Evolutionary conservation across 2,113 vertebrate genomes (phyloP), one percentile per base, ranked within the genome.

Genomic region (Pica pica): DNA sequence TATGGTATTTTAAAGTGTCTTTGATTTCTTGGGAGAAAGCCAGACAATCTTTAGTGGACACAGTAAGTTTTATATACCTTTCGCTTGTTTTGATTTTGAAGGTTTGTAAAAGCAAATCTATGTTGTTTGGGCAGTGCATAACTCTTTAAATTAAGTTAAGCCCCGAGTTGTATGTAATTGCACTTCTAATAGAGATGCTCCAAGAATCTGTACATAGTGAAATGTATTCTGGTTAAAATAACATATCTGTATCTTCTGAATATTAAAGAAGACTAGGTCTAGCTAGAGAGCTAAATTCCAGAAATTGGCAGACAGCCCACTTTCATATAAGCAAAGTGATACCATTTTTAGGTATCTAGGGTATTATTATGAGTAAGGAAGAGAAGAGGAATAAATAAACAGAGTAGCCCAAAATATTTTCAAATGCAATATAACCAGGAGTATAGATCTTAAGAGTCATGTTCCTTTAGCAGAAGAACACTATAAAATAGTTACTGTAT

Each of bases 141-240:
- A 69, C 39, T 81, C 23, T 67, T 88, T 89, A 92, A 87, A 80
- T 93, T 73, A 91, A 91, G 35, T 91, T 71, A 77, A 83, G 22
- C 46, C 47, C 23, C 55, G 24, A 68, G 50, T 31, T 78, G 17
- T 83, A 13, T 46, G 28, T 74, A 92, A 94, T 69, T 93, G 42
- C 31, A 68, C 33, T 92, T 87, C 64, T 78, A 79, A 81, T 60
- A 59, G 6, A 47, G 53, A 27, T 94, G 46, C 28, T 86, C 37
- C 86, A 94, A 77, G 64, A 91, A 82, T 86, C 24, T 82, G 61
- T 91, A 50, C 78, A 23, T 52, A 76, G 28, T 84, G 84, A 97
- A 96, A 93, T 84, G 18, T 63, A 86, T 95, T 97, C 86, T 42
- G 56, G 28, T 93, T 96, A 95, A 97, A 97, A 95, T 70, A 97